Evolutionary conservation across 2,888 invertebrate genomes (phyloP), one percentile per base, ranked within the genome.

Genomic region (Eremobia ochroleuca): DNA sequence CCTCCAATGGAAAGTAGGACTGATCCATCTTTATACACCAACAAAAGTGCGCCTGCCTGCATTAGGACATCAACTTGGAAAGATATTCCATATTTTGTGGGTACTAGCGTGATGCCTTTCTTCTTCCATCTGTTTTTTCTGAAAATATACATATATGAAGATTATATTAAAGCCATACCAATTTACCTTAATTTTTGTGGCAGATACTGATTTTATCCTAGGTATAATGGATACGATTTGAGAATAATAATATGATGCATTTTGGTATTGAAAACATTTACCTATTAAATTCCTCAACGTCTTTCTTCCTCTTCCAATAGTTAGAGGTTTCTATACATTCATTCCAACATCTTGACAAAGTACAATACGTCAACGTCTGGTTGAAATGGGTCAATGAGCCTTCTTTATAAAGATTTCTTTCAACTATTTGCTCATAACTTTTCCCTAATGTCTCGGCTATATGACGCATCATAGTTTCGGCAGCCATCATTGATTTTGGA

Each of bases 401-500:
- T 93, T 98, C 98, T 87, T 97, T 96, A 90, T 98, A 99, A 88
- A 99, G 96, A 96, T 99, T 99, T 37, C 98, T 89, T 86, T 97
- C 89, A 83, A 97, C 96, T 67, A 99, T 97, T 92, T 98, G 97
- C 69, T 97, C 95, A 65, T 97, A 97, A 85, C 97, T 97, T 87
- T 97, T 97, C 0, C 97, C 96, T 52, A 99, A 95, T 78, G 97
- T 97, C 46, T 97, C 97, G 0, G 99, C 98, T 55, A 99, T 97
- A 85, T 98, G 98, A 82, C 98, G 97, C 65, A 99, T 97, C 90
- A 98, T 97, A 81, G 97, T 97, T 94, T 99, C 99, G 0, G 97
- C 98, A 15, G 98, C 97, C 89, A 98, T 97, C 99, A 99, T 99
- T 9, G 98, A 98, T 93, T 99, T 98, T 0, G 99, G 99, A 0